phyloP scores from a whole-genome alignment of 2,888 invertebrate species.

The Ethmia dodecea region DNA sequence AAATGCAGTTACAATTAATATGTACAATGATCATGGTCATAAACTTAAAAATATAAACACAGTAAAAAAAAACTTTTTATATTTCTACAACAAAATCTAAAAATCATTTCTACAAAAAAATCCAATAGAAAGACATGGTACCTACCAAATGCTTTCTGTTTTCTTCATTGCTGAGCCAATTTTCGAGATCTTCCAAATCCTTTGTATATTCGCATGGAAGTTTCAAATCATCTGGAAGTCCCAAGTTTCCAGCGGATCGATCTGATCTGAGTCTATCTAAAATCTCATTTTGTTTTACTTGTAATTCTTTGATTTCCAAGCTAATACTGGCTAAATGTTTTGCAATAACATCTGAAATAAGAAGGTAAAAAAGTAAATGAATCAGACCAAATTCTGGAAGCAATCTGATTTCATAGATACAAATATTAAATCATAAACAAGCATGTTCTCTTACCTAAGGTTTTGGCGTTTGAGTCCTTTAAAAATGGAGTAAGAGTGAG shows the following conservation, averaged over 20 bases:
- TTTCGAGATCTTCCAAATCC: neutral
- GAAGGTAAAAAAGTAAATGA: conserved; percentile 3
- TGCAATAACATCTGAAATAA: conserved; percentile 4
- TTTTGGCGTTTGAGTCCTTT: neutral
- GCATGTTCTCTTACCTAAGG: neutral
- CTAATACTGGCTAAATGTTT: neutral
- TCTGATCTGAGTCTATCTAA: neutral
- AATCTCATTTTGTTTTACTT: neutral
- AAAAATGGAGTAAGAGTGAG: neutral
- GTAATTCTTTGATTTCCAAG: neutral
- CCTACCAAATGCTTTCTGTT: conserved; percentile 5
- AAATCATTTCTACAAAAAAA: neutral
- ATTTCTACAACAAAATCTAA: neutral
- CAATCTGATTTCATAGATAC: conserved; percentile 4
- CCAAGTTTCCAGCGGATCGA: neutral
- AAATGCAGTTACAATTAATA: conserved; percentile 2
- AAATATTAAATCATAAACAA: neutral
- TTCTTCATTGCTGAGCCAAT: conserved; percentile 2
- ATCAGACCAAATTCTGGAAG: conserved; percentile 3
- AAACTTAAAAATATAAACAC: neutral
- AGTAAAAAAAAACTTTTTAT: neutral
- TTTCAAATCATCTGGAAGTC: neutral
- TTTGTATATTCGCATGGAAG: neutral
- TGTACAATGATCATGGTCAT: no score
- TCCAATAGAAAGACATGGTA: neutral